A percentile compares a stretch with the other conserved stretches of the same genome.
Conservation (phyloP, 1,140 invertebrate species). For the Coptotermes formosanus region DNA sequence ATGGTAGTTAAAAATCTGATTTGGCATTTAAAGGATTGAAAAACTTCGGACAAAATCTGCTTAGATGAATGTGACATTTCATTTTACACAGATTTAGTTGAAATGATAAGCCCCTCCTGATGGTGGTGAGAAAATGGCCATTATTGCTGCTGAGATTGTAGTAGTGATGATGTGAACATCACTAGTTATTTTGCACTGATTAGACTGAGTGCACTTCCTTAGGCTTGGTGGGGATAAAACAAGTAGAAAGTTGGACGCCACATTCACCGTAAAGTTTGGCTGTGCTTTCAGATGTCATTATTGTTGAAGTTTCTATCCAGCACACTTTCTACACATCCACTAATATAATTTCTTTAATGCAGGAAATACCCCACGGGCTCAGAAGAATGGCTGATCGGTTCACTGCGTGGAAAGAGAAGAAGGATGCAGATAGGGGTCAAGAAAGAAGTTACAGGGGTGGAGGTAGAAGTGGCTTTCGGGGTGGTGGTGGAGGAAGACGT, state of each 20-base stretch:
- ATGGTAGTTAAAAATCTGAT: too few species aligned
- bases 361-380: constrained; percentile 69
- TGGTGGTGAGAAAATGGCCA: background rate
- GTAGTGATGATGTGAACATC: background rate
- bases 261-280: background rate
- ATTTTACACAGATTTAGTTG: too few species aligned
- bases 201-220: background rate
- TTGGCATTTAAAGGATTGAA: too few species aligned
- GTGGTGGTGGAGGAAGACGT: constrained; percentile 36
- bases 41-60: background rate
- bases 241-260: background rate
- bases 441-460: constrained; percentile 41
- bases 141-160: background rate
- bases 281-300: background rate
- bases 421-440: constrained; percentile 48
- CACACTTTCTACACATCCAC: background rate
- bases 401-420: constrained; percentile 60
- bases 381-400: constrained; percentile 68
- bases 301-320: constrained; percentile 21
- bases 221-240: background rate
- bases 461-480: constrained; percentile 41
- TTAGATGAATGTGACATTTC: background rate
- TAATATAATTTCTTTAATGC: constrained; percentile 33
- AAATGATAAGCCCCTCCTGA: too few species aligned
- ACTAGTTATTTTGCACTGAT: background rate